Percentiles rank a stretch among this genome's conserved stretches.
Conservation (phyloP, 2,888 invertebrate genomes). For the Lamellibrachia satsuma region DNA sequence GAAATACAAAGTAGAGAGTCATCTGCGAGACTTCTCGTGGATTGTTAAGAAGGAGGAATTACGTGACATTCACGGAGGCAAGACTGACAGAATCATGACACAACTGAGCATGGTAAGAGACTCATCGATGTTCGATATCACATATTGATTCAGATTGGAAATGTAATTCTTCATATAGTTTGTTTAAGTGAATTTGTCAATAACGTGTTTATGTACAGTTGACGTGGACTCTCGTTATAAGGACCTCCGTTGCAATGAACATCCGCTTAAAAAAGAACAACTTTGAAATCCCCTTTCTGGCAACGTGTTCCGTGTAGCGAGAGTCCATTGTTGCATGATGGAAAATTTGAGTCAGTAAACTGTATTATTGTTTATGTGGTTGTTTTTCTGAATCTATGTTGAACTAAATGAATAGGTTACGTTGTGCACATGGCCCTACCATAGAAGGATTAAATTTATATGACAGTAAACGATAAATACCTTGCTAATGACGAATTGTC, state of each 20-base stretch:
- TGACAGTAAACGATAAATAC: not conserved
- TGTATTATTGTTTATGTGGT: not conserved
- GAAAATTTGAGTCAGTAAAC: not conserved
- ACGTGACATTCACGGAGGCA: not conserved
- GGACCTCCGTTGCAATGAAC: too few relatives aligned
- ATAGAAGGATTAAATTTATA: too few relatives aligned
- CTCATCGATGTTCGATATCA: not conserved
- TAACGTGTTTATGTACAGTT: too few relatives aligned
- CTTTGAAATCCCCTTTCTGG: too few relatives aligned
- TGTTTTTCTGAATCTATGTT: not conserved
- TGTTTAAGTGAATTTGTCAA: too few relatives aligned
- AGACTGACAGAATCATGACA: not conserved
- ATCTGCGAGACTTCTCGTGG: conserved; percentile 6
- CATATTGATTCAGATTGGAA: too few relatives aligned
- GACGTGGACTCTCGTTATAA: too few relatives aligned
- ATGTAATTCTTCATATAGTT: too few relatives aligned
- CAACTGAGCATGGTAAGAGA: not conserved
- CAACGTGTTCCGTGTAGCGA: too few relatives aligned
- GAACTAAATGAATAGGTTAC: not conserved
- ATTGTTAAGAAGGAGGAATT: conserved; percentile 3
- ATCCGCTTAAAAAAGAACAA: too few relatives aligned
- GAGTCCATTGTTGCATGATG: too few relatives aligned
- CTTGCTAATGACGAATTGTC: not conserved
- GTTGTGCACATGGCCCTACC: too few relatives aligned
- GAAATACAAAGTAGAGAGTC: not conserved